Conservation (phyloP, 2,888 invertebrate species). For the Marasmarcha lunaedactyla region DNA sequence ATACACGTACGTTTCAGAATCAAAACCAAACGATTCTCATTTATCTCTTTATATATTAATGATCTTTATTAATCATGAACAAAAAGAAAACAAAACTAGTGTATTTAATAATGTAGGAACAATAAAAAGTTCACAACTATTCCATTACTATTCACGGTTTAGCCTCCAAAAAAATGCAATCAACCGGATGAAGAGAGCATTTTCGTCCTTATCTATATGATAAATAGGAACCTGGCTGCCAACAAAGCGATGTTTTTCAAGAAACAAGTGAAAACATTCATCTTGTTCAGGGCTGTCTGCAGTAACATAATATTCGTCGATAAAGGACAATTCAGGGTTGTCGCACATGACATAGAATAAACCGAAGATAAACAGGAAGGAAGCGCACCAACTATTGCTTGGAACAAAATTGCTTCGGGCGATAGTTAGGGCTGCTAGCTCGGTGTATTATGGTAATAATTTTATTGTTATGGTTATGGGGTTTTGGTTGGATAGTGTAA, state of each 20-base stretch:
- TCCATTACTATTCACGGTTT: no score
- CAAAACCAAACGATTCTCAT: no score
- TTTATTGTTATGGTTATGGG: no score
- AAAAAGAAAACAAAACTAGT: no score
- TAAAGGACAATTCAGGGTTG: conserved; percentile 22
- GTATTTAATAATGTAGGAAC: no score
- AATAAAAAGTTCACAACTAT: no score
- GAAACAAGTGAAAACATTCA: neutral
- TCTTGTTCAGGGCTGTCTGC: neutral
- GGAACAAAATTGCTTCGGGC: conserved; percentile 24
- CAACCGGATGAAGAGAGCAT: no score
- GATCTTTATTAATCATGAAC: no score
- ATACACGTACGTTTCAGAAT: no score
- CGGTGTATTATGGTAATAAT: conserved; percentile 14
- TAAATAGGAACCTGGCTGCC: conserved; percentile 6
- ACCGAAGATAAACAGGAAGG: conserved; percentile 23
- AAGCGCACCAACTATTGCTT: conserved; percentile 20
- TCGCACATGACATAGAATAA: conserved; percentile 18
- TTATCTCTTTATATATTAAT: no score
- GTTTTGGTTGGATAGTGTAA: no score
- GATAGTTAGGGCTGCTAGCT: conserved; percentile 19
- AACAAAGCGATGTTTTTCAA: conserved; percentile 3
- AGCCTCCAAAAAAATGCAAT: no score
- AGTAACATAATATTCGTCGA: conserved; percentile 17
- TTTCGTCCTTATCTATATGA: neutral